These are phyloP conservation scores for Phoxinus phoxinus DNA, from an alignment of 2,113 vertebrate genomes.

Conservation along the genomic window DNA sequence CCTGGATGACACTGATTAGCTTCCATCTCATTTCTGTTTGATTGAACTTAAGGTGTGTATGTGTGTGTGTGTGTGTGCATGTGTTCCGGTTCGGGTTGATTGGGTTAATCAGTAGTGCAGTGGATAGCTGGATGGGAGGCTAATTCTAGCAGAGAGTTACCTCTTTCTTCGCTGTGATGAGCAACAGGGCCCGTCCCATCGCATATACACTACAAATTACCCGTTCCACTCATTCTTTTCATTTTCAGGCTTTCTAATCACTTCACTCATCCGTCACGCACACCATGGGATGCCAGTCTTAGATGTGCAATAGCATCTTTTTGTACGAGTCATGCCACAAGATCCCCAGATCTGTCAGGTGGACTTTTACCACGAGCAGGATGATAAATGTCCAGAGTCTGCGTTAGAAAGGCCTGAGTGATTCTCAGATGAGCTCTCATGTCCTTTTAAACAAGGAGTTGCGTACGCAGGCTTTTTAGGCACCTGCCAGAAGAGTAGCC, in stretches of 20 bases:
- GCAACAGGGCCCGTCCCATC: neutral
- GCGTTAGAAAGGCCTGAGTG: conserved; percentile 1
- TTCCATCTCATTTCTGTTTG: conserved; percentile 45
- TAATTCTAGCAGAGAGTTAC: conserved; percentile 10
- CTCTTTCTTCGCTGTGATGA: neutral
- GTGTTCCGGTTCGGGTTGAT: conserved; percentile 15
- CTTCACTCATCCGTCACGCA: neutral
- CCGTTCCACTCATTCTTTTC: neutral
- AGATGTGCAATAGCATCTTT: neutral
- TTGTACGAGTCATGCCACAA: neutral
- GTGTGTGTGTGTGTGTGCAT: conserved; percentile 29
- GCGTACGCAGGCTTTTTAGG: neutral
- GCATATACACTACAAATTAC: neutral
- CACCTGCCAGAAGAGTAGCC: neutral
- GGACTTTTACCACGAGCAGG: neutral
- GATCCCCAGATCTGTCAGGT: conserved; percentile 22
- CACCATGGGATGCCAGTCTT: neutral
- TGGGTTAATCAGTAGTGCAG: conserved; percentile 41
- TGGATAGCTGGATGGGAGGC: neutral
- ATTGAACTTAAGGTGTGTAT: conserved; percentile 44
- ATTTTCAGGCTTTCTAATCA: neutral
- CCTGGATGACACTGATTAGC: conserved; percentile 56
- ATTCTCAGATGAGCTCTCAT: conserved; percentile 24
- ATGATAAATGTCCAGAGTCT: conserved; percentile 28
- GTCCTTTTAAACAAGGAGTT: conserved; percentile 1